Conservation (phyloP, 1,140 invertebrate genomes). For the Heliconius hewitsoni region DNA sequence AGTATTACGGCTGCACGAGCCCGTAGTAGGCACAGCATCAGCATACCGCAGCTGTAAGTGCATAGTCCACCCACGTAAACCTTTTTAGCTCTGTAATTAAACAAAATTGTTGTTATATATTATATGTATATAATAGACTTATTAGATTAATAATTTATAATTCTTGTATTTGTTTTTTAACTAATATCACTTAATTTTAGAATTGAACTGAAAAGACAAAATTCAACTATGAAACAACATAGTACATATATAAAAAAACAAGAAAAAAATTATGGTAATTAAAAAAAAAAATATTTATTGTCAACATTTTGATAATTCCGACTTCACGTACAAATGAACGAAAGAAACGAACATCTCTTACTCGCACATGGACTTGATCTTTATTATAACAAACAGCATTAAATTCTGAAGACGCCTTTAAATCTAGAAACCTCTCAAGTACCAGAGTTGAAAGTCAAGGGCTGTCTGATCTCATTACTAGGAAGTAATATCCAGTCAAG, state of each 20-base stretch:
- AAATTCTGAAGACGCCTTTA: conserved; percentile 35
- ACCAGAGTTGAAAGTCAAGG: conserved; percentile 63
- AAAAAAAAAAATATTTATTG: not conserved
- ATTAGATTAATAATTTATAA: too few relatives aligned
- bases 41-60: conserved; percentile 94
- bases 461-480: conserved; percentile 62
- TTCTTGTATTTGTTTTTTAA: too few relatives aligned
- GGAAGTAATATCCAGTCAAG: conserved; percentile 57
- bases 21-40: conserved; percentile 90
- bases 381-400: conserved; percentile 15
- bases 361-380: not conserved
- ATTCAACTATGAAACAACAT: too few relatives aligned
- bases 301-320: not conserved
- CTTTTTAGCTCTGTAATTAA: conserved; percentile 86
- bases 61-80: conserved; percentile 96
- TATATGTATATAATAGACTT: conserved; percentile 12
- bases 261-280: too few relatives aligned
- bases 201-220: too few relatives aligned
- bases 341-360: not conserved
- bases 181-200: too few relatives aligned
- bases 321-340: not conserved
- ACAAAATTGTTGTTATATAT: not conserved
- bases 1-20: conserved; percentile 91
- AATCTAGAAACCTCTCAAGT: conserved; percentile 57
- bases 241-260: too few relatives aligned